phyloP scores from a whole-genome alignment of 2,113 vertebrate genomes.

The Orycteropus afer region DNA sequence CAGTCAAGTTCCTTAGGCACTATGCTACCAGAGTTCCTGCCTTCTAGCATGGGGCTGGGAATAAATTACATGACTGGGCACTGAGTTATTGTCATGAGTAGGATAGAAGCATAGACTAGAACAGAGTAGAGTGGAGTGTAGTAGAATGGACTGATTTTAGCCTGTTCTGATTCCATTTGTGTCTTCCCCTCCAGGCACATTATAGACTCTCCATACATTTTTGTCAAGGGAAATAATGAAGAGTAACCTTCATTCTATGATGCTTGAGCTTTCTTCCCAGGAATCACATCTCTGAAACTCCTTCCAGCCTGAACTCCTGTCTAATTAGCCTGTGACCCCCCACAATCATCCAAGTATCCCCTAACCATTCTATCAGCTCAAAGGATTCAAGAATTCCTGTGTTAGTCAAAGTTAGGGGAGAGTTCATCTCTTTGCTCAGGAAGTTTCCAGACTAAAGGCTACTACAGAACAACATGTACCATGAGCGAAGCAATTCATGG shows the following conservation, averaged over 20 bases:
- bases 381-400: not conserved
- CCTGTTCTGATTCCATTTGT: not conserved
- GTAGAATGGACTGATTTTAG: not conserved
- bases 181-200: not conserved
- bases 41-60: not conserved
- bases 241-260: not conserved
- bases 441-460: not conserved
- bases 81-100: not conserved
- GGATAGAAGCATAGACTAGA: not conserved
- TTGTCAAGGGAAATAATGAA: not conserved
- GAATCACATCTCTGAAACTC: not conserved
- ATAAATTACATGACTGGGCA: not conserved
- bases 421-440: not conserved
- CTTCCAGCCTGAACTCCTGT: not conserved
- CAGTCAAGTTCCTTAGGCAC: no score
- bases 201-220: not conserved
- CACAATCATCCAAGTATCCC: not conserved
- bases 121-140: not conserved
- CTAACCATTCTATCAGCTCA: not conserved
- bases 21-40: no score
- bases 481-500: not conserved
- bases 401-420: not conserved
- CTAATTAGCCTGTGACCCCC: not conserved
- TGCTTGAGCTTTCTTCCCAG: not conserved
- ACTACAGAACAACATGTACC: not conserved